These are phyloP conservation scores for Margaritifera margaritifera DNA, from an alignment of 2,888 invertebrate genomes.

Conservation along the genomic window DNA sequence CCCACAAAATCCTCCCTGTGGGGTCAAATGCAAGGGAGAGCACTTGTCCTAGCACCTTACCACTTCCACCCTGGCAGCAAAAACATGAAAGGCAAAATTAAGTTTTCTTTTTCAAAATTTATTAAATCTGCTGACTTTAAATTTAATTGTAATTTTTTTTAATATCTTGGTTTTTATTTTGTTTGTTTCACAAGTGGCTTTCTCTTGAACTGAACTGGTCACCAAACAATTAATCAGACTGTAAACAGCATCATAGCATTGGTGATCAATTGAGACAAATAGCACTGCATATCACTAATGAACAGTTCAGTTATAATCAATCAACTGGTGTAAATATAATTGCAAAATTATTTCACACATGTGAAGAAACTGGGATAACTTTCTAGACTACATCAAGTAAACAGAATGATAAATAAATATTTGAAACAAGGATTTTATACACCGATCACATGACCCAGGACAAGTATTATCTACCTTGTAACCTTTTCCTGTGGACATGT, in stretches of 20 bases:
- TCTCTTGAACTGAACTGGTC: neutral
- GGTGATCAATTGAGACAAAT: no score
- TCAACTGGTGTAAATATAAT: neutral
- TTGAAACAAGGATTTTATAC: constrained; percentile 5
- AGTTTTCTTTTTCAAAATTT: neutral
- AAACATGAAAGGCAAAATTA: neutral
- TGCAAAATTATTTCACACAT: neutral
- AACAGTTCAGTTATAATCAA: neutral
- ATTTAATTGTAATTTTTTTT: neutral
- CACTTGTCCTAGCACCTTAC: constrained; percentile 77
- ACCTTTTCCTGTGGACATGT: constrained; percentile 89
- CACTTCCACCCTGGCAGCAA: constrained; percentile 71
- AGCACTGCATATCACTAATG: neutral
- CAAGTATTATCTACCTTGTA: constrained; percentile 62
- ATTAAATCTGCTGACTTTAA: neutral
- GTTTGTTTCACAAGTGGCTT: no score
- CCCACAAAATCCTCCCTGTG: constrained; percentile 86
- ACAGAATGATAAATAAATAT: neutral
- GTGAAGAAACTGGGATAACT: neutral
- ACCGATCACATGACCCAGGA: neutral
- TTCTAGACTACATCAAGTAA: neutral
- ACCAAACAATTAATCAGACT: no score
- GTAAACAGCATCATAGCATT: no score
- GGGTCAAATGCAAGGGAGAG: constrained; percentile 84
- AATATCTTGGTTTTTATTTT: no score